Base-by-base conservation (phyloP, 2,113 vertebrate genomes). In the Pangasianodon hypophthalmus region DNA sequence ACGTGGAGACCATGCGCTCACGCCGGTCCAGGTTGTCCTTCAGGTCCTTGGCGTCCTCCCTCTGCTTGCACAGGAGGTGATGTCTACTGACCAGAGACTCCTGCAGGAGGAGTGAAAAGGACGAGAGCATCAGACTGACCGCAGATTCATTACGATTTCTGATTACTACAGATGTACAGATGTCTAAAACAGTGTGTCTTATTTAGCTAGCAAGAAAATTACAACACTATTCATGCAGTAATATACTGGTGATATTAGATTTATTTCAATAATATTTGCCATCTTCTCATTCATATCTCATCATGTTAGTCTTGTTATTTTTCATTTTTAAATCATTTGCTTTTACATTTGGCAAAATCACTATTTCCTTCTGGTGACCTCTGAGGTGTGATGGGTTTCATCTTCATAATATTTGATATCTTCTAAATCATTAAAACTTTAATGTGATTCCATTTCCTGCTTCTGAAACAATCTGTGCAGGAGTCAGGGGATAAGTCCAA, bases 11-110 rank as follows among this genome's bases (percentile, higher is more conserved):
- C 80, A 97, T 94, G 24, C 95, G 95, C 91, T 98, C 98, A n/a
- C 98, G 93, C 0, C 98, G 96, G 10, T 98, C 97, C 91, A 99
- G 95, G 64, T 99, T 98, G 10, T 98, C 97, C 90, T 98, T 99
- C 93, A 99, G 95, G 86, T 99, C 98, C 94, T 97, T 97, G 37
- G 98, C 98, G 13, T 98, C 98, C 8, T 98, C 97, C 90, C 96
- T 93, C 95, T 99, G 98, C 4, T 95, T 96, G 81, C 96, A 97
- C 92, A 99, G 91, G 91, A 99, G 96, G 90, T 93, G 87, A 87
- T 98, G 96, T 86, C 98, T 94, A 58, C 96, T 97, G 67, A 96
- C 94, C 95, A 99, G 95, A 0, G 97, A 99, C 91, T 97, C 94
- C 98, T 62, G 48, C 1, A 26, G 1, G 4, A 41, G 2, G 37